Evolutionary conservation across 1,140 invertebrate genomes (phyloP).

Genomic region (Calliopsis andreniformis): DNA sequence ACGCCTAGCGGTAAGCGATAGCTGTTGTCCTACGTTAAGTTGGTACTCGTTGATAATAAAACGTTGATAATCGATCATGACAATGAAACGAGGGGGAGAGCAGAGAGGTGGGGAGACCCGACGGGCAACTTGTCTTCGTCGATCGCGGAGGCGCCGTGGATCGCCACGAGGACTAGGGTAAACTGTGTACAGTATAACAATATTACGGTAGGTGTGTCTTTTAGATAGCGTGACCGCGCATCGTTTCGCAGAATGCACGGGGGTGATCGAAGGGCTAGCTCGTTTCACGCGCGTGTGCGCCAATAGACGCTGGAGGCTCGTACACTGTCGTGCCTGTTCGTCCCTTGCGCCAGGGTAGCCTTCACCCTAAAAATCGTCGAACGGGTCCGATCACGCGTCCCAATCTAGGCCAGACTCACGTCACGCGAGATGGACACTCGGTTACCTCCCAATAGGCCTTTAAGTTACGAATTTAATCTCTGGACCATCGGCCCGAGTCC

Average conservation of each 20-base stretch:
- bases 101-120: not conserved
- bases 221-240: slow-evolving; percentile 2
- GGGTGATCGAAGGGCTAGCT: slow-evolving; percentile 17
- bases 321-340: slow-evolving; percentile 36
- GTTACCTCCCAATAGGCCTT: too few relatives aligned
- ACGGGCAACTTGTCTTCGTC: not conserved
- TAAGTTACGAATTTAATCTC: too few relatives aligned
- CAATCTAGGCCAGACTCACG: not conserved
- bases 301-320: slow-evolving; percentile 7
- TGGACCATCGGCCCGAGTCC: too few relatives aligned
- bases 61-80: slow-evolving; percentile 41
- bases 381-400: slow-evolving; percentile 54
- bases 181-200: slow-evolving; percentile 15
- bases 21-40: slow-evolving; percentile 40
- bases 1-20: slow-evolving; percentile 8
- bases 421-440: too few relatives aligned
- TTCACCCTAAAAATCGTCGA: slow-evolving; percentile 53
- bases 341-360: slow-evolving; percentile 31
- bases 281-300: slow-evolving; percentile 22
- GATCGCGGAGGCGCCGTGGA: not conserved
- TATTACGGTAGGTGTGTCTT: slow-evolving; percentile 23
- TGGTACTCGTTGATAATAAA: slow-evolving; percentile 37
- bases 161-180: not conserved
- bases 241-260: slow-evolving; percentile 22
- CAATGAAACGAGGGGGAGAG: slow-evolving; percentile 15